Evolutionary conservation across 2,888 invertebrate species (phyloP).

Genomic region (Neocrepidodera transversa): DNA sequence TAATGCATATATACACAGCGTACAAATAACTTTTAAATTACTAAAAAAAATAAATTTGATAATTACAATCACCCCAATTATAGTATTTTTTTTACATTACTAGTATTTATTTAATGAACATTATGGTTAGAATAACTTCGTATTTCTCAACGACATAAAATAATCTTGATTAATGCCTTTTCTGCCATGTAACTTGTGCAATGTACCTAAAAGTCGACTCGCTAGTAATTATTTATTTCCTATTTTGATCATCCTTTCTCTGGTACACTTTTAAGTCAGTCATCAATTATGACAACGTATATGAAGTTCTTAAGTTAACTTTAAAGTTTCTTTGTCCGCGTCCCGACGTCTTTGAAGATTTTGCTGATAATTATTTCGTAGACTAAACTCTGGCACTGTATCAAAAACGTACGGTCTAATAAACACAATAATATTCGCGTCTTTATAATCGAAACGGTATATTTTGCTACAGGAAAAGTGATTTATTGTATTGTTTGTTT

Average conservation of each 20-base stretch:
- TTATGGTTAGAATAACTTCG: not conserved
- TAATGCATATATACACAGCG: not conserved
- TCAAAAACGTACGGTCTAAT: slow-evolving; percentile 19
- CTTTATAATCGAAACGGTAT: slow-evolving; percentile 1
- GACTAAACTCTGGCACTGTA: slow-evolving; percentile 13
- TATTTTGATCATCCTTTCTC: slow-evolving; percentile 2
- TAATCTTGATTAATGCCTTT: not conserved
- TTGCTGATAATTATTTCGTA: slow-evolving; percentile 16
- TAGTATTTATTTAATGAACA: no score
- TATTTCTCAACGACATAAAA: not conserved
- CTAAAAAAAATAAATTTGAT: no score
- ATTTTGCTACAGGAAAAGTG: slow-evolving; percentile 4
- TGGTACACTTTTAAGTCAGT: not conserved
- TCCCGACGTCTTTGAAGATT: not conserved
- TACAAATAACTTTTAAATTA: slow-evolving; percentile 5
- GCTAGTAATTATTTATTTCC: not conserved
- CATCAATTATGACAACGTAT: slow-evolving; percentile 6
- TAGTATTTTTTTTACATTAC: not conserved
- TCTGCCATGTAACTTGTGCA: not conserved
- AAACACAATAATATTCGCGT: slow-evolving; percentile 17
- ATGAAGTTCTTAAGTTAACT: not conserved
- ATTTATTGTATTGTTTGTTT: no score
- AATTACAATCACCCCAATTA: not conserved
- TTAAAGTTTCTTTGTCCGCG: not conserved
- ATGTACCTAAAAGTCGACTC: not conserved